phyloP scores from a whole-genome alignment of 2,797 vertebrate genomes.

The Atherinosoma microstoma region DNA sequence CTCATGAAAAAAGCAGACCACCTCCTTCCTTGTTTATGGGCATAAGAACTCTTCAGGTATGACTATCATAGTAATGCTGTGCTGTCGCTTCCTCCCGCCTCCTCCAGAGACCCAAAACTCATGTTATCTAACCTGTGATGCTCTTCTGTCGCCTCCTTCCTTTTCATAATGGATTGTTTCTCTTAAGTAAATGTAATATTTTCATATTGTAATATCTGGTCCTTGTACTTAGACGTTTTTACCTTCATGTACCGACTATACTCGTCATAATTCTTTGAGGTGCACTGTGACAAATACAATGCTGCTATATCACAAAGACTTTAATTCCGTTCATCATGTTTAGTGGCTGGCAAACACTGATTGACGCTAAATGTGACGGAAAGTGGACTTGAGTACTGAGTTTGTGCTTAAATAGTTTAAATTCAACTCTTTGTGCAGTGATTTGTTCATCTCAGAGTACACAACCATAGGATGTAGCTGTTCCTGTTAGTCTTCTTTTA shows the following conservation, averaged over 20 bases:
- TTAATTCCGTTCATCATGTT: slow-evolving; percentile 53
- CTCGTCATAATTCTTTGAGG: slow-evolving; percentile 71
- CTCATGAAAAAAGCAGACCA: slow-evolving; percentile 56
- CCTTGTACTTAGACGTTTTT: slow-evolving; percentile 74
- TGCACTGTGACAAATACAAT: slow-evolving; percentile 82
- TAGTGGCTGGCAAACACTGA: slow-evolving; percentile 34
- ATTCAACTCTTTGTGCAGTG: slow-evolving; percentile 50
- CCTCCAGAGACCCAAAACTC: slow-evolving; percentile 62
- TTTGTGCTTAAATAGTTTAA: slow-evolving; percentile 36
- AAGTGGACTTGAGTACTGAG: slow-evolving; percentile 40
- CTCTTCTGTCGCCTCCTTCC: slow-evolving; percentile 49
- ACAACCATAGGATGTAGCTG: slow-evolving; percentile 47
- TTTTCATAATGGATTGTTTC: slow-evolving; percentile 71
- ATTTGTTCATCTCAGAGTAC: slow-evolving; percentile 57
- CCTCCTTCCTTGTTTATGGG: slow-evolving; percentile 50
- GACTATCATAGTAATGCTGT: slow-evolving; percentile 67
- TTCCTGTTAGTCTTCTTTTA: slow-evolving; percentile 56
- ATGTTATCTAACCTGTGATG: slow-evolving; percentile 62
- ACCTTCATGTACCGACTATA: slow-evolving; percentile 70
- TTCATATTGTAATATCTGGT: slow-evolving; percentile 80
- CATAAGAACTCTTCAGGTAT: slow-evolving; percentile 76
- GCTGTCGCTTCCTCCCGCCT: slow-evolving; percentile 47
- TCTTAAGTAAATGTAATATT: slow-evolving; percentile 79
- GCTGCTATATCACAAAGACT: slow-evolving; percentile 79
- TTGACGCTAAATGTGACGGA: slow-evolving; percentile 31